These are phyloP conservation scores for Intellagama lesueurii DNA, from an alignment of 2,797 vertebrate species.

Conservation along the genomic window DNA sequence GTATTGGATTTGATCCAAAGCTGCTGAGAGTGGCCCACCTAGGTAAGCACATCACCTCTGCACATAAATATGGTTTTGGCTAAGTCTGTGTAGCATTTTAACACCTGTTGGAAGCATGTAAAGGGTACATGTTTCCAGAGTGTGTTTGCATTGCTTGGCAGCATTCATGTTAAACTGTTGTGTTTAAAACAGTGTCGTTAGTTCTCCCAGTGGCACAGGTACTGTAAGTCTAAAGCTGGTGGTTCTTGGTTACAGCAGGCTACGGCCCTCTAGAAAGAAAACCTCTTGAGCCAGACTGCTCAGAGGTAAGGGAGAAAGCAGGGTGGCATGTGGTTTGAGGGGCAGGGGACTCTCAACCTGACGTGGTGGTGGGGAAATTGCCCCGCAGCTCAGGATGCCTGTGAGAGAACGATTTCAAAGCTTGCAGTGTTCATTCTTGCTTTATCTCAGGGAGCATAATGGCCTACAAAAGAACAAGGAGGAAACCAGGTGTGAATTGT, in stretches of 20 bases:
- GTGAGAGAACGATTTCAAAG: too few relatives aligned
- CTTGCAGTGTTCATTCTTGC: too few relatives aligned
- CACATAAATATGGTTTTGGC: neutral
- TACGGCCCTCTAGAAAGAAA: too few relatives aligned
- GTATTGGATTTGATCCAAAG: slow-evolving; percentile 79
- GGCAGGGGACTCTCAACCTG: neutral
- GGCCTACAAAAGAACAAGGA: too few relatives aligned
- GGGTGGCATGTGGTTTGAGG: neutral
- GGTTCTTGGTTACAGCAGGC: neutral
- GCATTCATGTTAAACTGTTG: neutral
- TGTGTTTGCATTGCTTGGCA: neutral
- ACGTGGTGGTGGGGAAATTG: neutral
- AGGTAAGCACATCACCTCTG: slow-evolving; percentile 59
- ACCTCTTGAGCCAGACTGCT: neutral
- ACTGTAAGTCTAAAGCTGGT: too few relatives aligned
- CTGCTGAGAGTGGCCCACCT: slow-evolving; percentile 79
- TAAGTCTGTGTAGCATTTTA: neutral
- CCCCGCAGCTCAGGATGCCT: too few relatives aligned
- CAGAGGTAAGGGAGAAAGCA: neutral
- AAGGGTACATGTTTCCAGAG: neutral
- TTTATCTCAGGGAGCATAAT: too few relatives aligned
- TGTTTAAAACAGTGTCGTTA: neutral
- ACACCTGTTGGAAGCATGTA: neutral
- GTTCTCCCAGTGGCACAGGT: neutral
- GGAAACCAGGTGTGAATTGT: too few relatives aligned